Evolutionary conservation across 2,113 vertebrate species (phyloP).

Genomic region (Thinocorus orbignyianus): DNA sequence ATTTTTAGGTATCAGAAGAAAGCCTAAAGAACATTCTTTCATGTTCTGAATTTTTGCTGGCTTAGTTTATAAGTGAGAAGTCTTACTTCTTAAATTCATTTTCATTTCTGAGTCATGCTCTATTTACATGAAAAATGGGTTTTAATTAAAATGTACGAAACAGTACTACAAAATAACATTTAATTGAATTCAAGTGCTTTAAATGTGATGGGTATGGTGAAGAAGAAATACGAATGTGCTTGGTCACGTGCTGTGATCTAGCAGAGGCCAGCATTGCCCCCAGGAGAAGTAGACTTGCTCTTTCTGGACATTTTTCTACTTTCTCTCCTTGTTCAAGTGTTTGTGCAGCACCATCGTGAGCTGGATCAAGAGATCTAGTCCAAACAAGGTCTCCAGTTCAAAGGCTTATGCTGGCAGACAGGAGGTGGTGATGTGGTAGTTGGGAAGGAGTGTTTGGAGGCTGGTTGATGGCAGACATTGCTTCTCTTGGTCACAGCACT

Average conservation of each 20-base stretch:
- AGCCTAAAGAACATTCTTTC: neutral
- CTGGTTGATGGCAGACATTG: neutral
- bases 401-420: neutral
- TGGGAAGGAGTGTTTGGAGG: neutral
- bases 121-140: neutral
- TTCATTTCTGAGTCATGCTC: conserved; percentile 2
- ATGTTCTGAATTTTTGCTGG: neutral
- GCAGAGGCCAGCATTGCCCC: neutral
- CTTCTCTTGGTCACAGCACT: neutral
- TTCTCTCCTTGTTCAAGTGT: neutral
- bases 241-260: neutral
- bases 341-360: neutral
- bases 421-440: neutral
- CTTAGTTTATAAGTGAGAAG: neutral
- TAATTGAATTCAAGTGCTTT: neutral
- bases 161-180: neutral
- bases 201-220: neutral
- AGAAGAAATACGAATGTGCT: neutral
- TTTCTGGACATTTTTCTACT: neutral
- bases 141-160: conserved; percentile 6
- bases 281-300: neutral
- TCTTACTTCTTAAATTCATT: neutral
- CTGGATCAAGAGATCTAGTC: neutral
- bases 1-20: neutral
- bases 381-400: neutral